phyloP scores from a whole-genome alignment of 2,797 vertebrate species.

The Synaphobranchus kaupii region DNA sequence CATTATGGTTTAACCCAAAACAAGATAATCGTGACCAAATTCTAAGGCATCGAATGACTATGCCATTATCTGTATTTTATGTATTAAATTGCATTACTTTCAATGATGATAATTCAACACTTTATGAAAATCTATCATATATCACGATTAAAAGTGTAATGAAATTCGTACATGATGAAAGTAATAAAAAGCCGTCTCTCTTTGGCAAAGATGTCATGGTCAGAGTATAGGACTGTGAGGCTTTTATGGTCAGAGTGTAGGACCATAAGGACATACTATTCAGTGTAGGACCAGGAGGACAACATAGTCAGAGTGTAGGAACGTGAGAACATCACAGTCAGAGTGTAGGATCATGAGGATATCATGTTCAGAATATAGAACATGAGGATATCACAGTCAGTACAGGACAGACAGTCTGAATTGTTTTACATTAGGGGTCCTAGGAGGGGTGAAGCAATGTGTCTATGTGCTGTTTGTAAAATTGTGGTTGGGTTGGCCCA shows the following conservation, averaged over 20 bases:
- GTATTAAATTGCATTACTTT: not conserved
- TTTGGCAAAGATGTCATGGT: too few species aligned
- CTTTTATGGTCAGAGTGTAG: too few species aligned
- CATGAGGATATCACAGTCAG: not conserved
- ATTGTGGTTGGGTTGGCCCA: not conserved
- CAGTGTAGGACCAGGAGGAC: not conserved
- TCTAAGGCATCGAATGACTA: not conserved
- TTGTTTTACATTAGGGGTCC: not conserved
- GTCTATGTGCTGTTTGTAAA: not conserved
- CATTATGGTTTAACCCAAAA: not conserved
- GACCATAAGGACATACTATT: too few species aligned
- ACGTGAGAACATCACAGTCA: not conserved
- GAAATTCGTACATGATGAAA: not conserved
- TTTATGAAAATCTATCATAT: too few species aligned
- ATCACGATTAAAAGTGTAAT: not conserved
- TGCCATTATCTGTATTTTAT: not conserved
- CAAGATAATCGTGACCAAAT: not conserved
- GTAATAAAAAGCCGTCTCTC: too few species aligned
- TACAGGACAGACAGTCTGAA: not conserved
- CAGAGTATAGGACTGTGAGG: too few species aligned
- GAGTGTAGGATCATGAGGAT: not conserved
- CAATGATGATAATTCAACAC: too few species aligned
- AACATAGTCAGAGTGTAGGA: not conserved
- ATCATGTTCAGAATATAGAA: not conserved
- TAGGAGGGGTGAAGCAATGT: not conserved